These are phyloP conservation scores for Ceratina australensis DNA, from an alignment of 1,140 invertebrate genomes.

Conservation along the genomic window DNA sequence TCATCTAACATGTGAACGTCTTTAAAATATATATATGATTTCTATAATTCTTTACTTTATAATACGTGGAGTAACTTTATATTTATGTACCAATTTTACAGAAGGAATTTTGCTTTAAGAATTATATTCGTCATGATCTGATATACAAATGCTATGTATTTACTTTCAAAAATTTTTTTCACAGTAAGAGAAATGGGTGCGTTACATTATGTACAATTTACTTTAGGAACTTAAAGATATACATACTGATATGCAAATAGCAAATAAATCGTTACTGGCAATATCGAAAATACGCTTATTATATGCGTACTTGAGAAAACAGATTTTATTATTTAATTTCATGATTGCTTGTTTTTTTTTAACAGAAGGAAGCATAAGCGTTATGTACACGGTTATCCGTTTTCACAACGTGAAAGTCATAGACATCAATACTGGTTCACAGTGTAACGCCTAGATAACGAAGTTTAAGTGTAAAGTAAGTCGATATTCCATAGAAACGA, in stretches of 20 bases:
- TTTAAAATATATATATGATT: conserved; percentile 33
- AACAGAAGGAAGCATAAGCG: conserved; percentile 22
- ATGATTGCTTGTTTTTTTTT: conserved; percentile 5
- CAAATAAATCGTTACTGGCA: conserved; percentile 4
- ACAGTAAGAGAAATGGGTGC: neutral
- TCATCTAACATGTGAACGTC: neutral
- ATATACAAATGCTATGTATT: conserved; percentile 16
- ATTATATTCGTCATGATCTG: neutral
- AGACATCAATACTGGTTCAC: conserved; percentile 34
- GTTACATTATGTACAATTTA: conserved; percentile 32
- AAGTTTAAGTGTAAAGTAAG: conserved; percentile 24
- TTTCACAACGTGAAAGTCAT: conserved; percentile 38
- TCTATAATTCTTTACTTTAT: conserved; percentile 27
- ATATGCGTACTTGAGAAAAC: conserved; percentile 7
- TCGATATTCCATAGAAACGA: conserved; percentile 8
- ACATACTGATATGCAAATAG: conserved; percentile 1
- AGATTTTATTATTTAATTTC: conserved; percentile 2
- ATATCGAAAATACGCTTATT: conserved; percentile 16
- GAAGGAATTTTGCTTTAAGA: conserved; percentile 6
- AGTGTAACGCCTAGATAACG: conserved; percentile 34
- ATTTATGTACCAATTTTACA: conserved; percentile 40
- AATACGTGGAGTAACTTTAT: conserved; percentile 25
- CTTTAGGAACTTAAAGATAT: conserved; percentile 44
- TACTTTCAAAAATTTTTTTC: neutral
- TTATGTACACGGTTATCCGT: conserved; percentile 32